Evolutionary conservation across 1,140 invertebrate genomes (phyloP).

Genomic region (Hycleus cichorii): DNA sequence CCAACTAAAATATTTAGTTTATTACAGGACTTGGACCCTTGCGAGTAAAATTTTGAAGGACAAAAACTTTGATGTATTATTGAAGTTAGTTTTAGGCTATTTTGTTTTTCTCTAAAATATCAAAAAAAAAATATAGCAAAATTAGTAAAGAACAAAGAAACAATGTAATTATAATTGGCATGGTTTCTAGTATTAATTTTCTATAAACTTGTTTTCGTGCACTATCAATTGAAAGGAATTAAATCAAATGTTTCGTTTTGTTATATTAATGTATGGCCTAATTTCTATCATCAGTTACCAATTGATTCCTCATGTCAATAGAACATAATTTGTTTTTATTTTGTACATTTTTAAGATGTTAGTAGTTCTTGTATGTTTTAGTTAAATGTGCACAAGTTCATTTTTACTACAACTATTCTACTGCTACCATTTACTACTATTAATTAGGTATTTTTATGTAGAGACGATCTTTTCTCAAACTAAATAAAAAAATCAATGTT

Average conservation of each 20-base stretch:
- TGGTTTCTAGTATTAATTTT: slow-evolving; percentile 6
- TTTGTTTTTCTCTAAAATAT: slow-evolving; percentile 9
- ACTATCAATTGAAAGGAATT: not conserved
- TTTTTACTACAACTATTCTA: not conserved
- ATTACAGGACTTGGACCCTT: slow-evolving; percentile 12
- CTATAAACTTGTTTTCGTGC: not conserved
- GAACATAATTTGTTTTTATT: slow-evolving; percentile 7
- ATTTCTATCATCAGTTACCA: slow-evolving; percentile 10
- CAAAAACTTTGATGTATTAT: slow-evolving; percentile 2
- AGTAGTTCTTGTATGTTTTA: slow-evolving; percentile 7
- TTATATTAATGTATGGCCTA: not conserved
- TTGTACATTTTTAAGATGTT: slow-evolving; percentile 4
- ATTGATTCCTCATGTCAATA: not conserved
- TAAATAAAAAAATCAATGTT: no score
- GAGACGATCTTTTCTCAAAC: no score
- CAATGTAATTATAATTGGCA: slow-evolving; percentile 3
- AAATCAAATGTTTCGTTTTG: not conserved
- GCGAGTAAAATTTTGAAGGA: slow-evolving; percentile 7
- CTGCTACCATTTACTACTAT: no score
- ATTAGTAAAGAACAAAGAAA: no score
- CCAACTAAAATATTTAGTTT: slow-evolving; percentile 10
- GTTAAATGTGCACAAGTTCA: slow-evolving; percentile 6
- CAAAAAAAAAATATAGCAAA: no score
- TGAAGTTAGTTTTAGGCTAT: slow-evolving; percentile 14
- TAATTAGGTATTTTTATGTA: no score